Evolutionary conservation across 2,797 vertebrate genomes (phyloP).

Genomic region (Uromys caudimaculatus): DNA sequence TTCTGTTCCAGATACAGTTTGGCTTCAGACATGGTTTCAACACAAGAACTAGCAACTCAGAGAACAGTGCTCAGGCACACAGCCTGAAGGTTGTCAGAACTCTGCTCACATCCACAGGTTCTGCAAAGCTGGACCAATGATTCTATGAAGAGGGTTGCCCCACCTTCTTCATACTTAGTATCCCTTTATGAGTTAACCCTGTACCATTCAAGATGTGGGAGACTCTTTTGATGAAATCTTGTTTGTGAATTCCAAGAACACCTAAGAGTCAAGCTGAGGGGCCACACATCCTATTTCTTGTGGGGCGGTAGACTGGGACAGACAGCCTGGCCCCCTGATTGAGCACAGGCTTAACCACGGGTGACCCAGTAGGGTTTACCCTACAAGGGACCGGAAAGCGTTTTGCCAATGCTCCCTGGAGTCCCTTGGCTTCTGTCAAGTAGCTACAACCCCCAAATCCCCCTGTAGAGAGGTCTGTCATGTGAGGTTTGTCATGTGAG

Average conservation of each 20-base stretch:
- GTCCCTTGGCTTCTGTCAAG: too few relatives aligned
- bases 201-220: neutral
- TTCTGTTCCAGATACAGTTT: slow-evolving; percentile 58
- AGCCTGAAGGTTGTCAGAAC: neutral
- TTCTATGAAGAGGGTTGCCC: neutral
- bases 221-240: neutral
- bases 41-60: neutral
- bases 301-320: too few relatives aligned
- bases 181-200: neutral
- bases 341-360: too few relatives aligned
- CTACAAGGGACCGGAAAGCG: too few relatives aligned
- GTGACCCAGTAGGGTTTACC: too few relatives aligned
- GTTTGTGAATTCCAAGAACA: neutral
- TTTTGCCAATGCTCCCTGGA: too few relatives aligned
- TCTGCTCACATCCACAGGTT: neutral
- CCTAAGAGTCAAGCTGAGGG: neutral
- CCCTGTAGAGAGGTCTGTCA: too few relatives aligned
- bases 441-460: too few relatives aligned
- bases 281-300: neutral
- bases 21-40: neutral
- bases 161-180: neutral
- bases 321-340: too few relatives aligned
- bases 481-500: too few relatives aligned
- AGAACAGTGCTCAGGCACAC: neutral
- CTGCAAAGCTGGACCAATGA: neutral